A percentile compares a stretch with the other conserved stretches of the same genome.
phyloP scores from a whole-genome alignment of 1,140 invertebrate species.

The Zaprionus davidi region DNA sequence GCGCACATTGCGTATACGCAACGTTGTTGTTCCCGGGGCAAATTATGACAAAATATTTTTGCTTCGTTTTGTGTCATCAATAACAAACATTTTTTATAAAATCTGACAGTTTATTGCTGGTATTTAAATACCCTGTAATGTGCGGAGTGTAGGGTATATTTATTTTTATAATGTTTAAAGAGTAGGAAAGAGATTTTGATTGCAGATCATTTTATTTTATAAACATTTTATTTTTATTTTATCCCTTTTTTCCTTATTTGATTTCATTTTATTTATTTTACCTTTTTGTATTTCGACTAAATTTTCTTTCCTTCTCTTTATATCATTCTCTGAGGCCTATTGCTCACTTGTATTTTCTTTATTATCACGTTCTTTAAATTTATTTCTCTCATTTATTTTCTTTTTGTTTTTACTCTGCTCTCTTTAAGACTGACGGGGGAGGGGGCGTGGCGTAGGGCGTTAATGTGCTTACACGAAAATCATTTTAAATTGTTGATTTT shows the following conservation, averaged over 20 bases:
- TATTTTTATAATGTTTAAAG: neutral
- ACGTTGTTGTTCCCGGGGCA: conserved; percentile 18
- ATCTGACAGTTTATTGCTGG: conserved; percentile 3
- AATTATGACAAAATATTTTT: conserved; percentile 58
- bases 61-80: conserved; percentile 45
- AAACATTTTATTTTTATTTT: neutral
- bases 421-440: conserved; percentile 7
- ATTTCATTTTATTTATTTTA: neutral
- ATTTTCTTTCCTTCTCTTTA: neutral
- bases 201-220: neutral
- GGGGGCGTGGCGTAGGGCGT: conserved; percentile 24
- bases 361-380: neutral
- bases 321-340: neutral
- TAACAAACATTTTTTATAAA: conserved; percentile 58
- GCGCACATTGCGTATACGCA: conserved; percentile 45
- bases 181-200: neutral
- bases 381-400: neutral
- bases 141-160: neutral
- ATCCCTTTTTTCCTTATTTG: neutral
- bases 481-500: conserved; percentile 77
- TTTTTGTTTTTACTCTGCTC: conserved; percentile 19
- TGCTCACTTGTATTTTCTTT: neutral
- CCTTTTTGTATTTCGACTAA: neutral
- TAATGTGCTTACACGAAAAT: conserved; percentile 72
- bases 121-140: neutral